Conservation (phyloP, 1,140 invertebrate species). For the Linepithema humile region DNA sequence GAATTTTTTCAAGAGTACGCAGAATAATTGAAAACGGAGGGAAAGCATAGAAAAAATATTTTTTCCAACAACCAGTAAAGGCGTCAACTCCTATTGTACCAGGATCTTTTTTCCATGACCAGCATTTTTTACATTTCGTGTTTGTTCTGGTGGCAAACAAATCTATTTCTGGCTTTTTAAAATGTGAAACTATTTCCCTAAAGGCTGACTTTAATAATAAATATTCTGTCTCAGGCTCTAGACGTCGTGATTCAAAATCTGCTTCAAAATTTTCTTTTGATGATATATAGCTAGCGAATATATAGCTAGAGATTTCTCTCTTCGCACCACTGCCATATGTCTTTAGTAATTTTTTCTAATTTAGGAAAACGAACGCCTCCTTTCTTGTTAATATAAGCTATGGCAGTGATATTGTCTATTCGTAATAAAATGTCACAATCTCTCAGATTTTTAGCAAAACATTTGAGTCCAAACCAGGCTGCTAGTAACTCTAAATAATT, state of each 20-base stretch:
- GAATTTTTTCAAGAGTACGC: conserved; percentile 58
- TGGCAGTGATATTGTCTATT: conserved; percentile 54
- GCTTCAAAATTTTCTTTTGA: conserved; percentile 37
- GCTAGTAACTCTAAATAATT: too few relatives aligned
- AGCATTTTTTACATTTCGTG: too few relatives aligned
- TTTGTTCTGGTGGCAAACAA: too few relatives aligned
- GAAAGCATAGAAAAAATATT: conserved; percentile 68
- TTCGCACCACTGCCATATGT: too few relatives aligned
- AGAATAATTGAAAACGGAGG: conserved; percentile 64
- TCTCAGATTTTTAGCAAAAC: conserved; percentile 26
- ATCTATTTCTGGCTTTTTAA: conserved; percentile 40
- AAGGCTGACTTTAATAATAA: too few relatives aligned
- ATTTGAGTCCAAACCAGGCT: conserved; percentile 4
- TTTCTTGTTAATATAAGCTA: conserved; percentile 50
- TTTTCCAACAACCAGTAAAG: conserved; percentile 42
- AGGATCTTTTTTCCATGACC: conserved; percentile 35
- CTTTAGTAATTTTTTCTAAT: conserved; percentile 15
- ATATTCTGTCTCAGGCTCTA: conserved; percentile 32
- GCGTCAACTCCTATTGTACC: conserved; percentile 28
- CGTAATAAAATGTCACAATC: too few relatives aligned
- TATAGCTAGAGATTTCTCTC: conserved; percentile 8
- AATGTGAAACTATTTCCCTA: too few relatives aligned
- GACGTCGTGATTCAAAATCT: conserved; percentile 26
- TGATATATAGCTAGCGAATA: conserved; percentile 26
- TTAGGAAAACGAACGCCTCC: conserved; percentile 22